These are phyloP conservation scores for Neopipo cinnamomea DNA, from an alignment of 2,113 vertebrate genomes.

Conservation along the genomic window DNA sequence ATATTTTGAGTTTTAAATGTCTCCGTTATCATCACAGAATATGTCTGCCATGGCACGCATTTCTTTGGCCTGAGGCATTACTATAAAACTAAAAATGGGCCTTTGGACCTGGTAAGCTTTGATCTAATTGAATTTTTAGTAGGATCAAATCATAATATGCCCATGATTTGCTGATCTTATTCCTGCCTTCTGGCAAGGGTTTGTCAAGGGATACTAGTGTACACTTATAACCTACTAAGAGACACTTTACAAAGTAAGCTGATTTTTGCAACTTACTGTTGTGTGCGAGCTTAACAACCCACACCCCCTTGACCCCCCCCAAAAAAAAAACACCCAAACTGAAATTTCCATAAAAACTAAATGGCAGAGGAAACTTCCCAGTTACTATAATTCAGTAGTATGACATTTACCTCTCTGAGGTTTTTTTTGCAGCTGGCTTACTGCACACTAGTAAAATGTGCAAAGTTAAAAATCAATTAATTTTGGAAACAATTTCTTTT, in stretches of 20 bases:
- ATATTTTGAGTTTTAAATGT: slow-evolving; percentile 43
- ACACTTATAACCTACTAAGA: background rate
- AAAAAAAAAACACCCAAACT: background rate
- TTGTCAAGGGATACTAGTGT: slow-evolving; percentile 42
- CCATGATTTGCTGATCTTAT: slow-evolving; percentile 35
- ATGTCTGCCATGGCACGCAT: background rate
- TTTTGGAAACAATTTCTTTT: slow-evolving; percentile 29
- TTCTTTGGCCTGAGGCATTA: slow-evolving; percentile 23
- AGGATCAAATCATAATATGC: slow-evolving; percentile 33
- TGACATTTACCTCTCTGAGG: background rate
- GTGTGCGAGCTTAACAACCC: background rate
- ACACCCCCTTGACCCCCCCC: accelerated
- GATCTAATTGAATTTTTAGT: slow-evolving; percentile 41
- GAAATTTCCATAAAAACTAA: background rate
- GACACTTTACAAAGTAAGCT: background rate
- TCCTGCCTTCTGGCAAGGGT: slow-evolving; percentile 32
- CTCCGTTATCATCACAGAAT: slow-evolving; percentile 36
- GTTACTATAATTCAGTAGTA: background rate
- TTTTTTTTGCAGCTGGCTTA: slow-evolving; percentile 15
- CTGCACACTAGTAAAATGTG: background rate
- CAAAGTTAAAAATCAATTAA: slow-evolving; percentile 48
- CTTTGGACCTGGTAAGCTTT: slow-evolving; percentile 49
- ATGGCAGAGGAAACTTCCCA: background rate
- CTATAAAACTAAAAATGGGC: slow-evolving; percentile 53
- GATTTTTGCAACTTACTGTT: background rate